A percentile compares a stretch with the other conserved stretches of the same genome.
Evolutionary conservation across 2,113 vertebrate genomes (phyloP).

Genomic region (Noctilio leporinus): DNA sequence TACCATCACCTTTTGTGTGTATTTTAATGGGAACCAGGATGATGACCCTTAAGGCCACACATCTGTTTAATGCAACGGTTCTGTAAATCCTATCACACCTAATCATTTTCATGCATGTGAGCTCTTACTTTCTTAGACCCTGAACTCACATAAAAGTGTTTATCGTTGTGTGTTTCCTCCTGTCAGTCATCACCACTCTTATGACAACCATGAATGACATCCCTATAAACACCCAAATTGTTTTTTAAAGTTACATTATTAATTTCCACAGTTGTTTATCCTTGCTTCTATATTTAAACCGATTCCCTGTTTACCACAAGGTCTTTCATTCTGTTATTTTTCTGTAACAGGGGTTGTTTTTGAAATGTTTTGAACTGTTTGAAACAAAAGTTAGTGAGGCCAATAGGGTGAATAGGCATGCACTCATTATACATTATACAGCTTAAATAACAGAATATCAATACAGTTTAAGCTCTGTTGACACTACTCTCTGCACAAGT

Average conservation of each 20-base stretch:
- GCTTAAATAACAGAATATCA: not conserved
- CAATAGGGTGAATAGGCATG: not conserved
- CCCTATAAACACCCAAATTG: not conserved
- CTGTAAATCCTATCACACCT: not conserved
- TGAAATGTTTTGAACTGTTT: not conserved
- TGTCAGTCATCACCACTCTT: not conserved
- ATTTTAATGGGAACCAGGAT: not conserved
- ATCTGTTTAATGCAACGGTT: not conserved
- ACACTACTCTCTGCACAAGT: not conserved
- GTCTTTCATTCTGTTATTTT: not conserved
- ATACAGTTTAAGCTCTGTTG: not conserved
- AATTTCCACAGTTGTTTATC: not conserved
- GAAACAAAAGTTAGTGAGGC: not conserved
- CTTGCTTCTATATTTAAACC: not conserved
- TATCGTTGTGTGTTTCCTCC: not conserved
- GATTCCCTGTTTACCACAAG: not conserved
- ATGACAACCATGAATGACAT: not conserved
- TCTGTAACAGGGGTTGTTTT: not conserved
- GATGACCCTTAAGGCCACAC: fast-evolving
- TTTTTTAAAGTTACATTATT: not conserved
- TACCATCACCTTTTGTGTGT: not conserved
- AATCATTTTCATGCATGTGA: not conserved
- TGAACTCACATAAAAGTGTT: not conserved
- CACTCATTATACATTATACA: not conserved
- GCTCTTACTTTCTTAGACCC: not conserved